Evolutionary conservation across 2,797 vertebrate species (phyloP).

Genomic region (Carapus acus): DNA sequence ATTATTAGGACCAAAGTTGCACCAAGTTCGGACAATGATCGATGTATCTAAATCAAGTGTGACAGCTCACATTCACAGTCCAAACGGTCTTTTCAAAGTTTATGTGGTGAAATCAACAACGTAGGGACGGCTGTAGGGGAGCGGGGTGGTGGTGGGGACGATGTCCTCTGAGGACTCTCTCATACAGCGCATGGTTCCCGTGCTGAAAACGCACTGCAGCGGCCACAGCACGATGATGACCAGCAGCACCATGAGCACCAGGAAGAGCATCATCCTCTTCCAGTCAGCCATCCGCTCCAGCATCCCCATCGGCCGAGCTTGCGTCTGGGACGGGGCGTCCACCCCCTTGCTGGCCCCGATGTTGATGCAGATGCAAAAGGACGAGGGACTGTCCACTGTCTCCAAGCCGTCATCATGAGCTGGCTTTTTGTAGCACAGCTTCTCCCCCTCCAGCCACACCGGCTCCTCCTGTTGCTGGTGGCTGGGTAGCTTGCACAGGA

Average conservation of each 20-base stretch:
- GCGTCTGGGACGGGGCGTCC: conserved; percentile 17
- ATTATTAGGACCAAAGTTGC: too few species aligned
- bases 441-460: conserved; percentile 89
- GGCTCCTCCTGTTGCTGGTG: conserved; percentile 79
- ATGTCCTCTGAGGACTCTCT: background rate
- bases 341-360: conserved; percentile 77
- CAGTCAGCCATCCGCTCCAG: conserved; percentile 73
- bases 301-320: conserved; percentile 23
- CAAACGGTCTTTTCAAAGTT: too few species aligned
- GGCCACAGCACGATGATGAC: conserved; percentile 87
- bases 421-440: conserved; percentile 79
- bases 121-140: background rate
- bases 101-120: too few species aligned
- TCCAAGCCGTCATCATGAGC: conserved; percentile 15
- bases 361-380: conserved; percentile 80
- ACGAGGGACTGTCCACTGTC: conserved; percentile 22
- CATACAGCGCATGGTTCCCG: conserved; percentile 79
- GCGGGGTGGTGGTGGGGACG: background rate
- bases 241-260: conserved; percentile 74
- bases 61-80: too few species aligned
- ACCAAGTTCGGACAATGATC: too few species aligned
- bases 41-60: too few species aligned
- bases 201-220: conserved; percentile 83
- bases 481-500: conserved; percentile 79
- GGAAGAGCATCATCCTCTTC: conserved; percentile 79